These are phyloP conservation scores for Tyrannus savana DNA, from an alignment of 2,113 vertebrate genomes.

Conservation along the genomic window DNA sequence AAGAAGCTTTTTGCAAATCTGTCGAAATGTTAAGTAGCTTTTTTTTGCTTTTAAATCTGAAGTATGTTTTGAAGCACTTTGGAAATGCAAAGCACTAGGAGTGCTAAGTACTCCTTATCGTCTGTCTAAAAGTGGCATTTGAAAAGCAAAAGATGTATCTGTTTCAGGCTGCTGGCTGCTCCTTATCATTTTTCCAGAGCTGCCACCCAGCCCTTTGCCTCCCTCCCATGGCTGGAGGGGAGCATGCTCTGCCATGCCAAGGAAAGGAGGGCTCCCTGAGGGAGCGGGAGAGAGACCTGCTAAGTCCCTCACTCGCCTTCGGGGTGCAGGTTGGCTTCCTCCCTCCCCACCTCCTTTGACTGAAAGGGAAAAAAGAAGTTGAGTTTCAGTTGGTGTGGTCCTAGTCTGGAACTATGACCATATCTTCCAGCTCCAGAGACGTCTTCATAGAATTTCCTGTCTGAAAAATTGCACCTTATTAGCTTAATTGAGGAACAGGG, in stretches of 20 bases:
- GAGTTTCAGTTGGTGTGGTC: background rate
- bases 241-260: background rate
- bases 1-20: conserved; percentile 46
- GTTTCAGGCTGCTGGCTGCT: background rate
- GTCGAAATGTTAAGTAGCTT: conserved; percentile 48
- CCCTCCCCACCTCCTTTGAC: background rate
- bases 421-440: conserved; percentile 25
- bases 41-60: conserved; percentile 48
- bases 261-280: background rate
- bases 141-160: conserved; percentile 33
- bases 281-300: background rate
- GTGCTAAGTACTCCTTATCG: conserved; percentile 36
- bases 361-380: background rate
- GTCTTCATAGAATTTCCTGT: background rate
- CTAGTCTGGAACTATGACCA: background rate
- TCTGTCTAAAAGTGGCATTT: conserved; percentile 44
- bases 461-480: conserved; percentile 68
- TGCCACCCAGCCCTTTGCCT: conserved; percentile 14
- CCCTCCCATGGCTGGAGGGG: background rate
- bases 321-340: background rate
- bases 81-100: conserved; percentile 56
- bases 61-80: conserved; percentile 64
- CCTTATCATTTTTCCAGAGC: background rate
- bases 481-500: background rate
- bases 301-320: background rate